Percentiles rank a stretch among this genome's conserved stretches.
These are phyloP conservation scores for Platanista minor DNA, from an alignment of 2,113 vertebrate genomes.

Conservation along the genomic window DNA sequence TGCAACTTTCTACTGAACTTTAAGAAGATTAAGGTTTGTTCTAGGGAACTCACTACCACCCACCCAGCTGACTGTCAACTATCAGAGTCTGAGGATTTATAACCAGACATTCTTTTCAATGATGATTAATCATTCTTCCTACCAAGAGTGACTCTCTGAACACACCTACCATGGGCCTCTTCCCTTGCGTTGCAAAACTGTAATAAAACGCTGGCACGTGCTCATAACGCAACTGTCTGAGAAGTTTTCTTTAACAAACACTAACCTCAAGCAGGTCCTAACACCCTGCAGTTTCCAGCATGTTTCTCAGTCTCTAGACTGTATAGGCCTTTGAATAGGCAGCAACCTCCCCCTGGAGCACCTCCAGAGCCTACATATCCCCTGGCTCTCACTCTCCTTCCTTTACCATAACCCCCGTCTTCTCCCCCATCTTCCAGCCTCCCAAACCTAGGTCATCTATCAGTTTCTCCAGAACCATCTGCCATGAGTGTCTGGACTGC, in stretches of 20 bases:
- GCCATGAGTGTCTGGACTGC: not conserved
- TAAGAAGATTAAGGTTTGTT: not conserved
- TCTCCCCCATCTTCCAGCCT: not conserved
- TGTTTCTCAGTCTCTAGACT: not conserved
- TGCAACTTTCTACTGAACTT: not conserved
- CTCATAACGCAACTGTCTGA: not conserved
- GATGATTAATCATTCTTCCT: not conserved
- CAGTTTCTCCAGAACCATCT: not conserved
- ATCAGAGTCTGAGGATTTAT: not conserved
- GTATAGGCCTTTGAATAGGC: not conserved
- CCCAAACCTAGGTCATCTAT: not conserved
- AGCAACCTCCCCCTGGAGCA: not conserved
- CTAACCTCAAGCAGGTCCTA: not conserved
- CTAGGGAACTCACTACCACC: not conserved
- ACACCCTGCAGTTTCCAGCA: not conserved
- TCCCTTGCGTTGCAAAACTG: not conserved
- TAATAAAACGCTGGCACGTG: not conserved
- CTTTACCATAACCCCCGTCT: not conserved
- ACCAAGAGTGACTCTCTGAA: not conserved
- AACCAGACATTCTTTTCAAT: not conserved
- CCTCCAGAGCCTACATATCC: not conserved
- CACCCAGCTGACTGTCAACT: not conserved
- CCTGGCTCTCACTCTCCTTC: not conserved
- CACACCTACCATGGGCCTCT: not conserved
- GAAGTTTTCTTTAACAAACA: not conserved